These are phyloP conservation scores for Brachionus paranguensis DNA, from an alignment of 1,140 invertebrate genomes.

Conservation along the genomic window DNA sequence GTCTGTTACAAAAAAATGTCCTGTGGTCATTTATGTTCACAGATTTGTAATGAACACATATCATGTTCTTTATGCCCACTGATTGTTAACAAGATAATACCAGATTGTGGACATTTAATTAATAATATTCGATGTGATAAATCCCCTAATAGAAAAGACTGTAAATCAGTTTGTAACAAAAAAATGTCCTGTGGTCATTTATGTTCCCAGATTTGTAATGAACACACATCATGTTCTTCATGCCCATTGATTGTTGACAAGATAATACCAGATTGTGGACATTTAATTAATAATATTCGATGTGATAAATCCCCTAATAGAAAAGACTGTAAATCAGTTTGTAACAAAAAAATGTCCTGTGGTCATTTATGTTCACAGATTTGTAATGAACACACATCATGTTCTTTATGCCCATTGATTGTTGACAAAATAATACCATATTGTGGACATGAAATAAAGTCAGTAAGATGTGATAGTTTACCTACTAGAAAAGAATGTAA, in stretches of 20 bases:
- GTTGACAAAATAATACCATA: background rate
- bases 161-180: background rate
- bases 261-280: background rate
- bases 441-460: background rate
- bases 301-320: background rate
- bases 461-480: background rate
- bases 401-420: background rate
- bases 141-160: background rate
- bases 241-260: background rate
- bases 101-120: background rate
- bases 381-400: background rate
- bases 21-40: background rate
- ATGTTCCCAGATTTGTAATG: background rate
- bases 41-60: background rate
- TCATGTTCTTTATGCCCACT: background rate
- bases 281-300: background rate
- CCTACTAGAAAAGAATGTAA: conserved; percentile 19
- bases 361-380: background rate
- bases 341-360: background rate
- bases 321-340: conserved; percentile 36
- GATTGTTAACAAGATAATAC: background rate
- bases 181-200: background rate
- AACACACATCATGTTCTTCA: background rate
- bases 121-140: background rate
- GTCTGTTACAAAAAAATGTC: conserved; percentile 1